Conservation (phyloP, 1,140 invertebrate species). For the Orussus abietinus region DNA sequence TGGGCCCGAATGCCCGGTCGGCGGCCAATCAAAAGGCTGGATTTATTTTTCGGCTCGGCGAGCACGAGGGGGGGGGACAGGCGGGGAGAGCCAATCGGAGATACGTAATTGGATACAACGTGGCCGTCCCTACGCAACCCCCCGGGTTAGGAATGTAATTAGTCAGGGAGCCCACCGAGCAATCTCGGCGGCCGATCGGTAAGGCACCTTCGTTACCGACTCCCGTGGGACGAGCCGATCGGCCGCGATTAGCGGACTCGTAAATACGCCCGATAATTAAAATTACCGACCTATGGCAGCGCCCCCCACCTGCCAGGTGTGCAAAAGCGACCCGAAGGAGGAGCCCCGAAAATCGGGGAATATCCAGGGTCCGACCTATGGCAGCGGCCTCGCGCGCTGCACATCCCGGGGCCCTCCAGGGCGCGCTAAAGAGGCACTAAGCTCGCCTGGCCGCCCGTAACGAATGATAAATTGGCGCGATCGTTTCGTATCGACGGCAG, state of each 20-base stretch:
- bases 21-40: slow-evolving; percentile 24
- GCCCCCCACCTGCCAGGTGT: slow-evolving; percentile 7
- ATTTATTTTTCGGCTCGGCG: too few species aligned
- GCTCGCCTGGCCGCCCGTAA: too few species aligned
- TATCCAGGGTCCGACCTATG: too few species aligned
- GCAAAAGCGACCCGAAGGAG: too few species aligned
- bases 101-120: slow-evolving; percentile 43
- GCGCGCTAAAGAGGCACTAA: too few species aligned
- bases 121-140: slow-evolving; percentile 13
- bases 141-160: slow-evolving; percentile 44
- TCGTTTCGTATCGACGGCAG: too few species aligned
- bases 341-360: too few species aligned
- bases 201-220: slow-evolving; percentile 25
- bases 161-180: slow-evolving; percentile 35
- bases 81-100: slow-evolving; percentile 32
- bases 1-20: too few species aligned
- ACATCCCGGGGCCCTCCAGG: too few species aligned
- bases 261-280: slow-evolving; percentile 41
- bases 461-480: too few species aligned
- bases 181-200: slow-evolving; percentile 34
- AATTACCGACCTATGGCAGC: slow-evolving; percentile 32
- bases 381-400: too few species aligned
- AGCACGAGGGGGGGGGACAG: too few species aligned
- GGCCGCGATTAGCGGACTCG: slow-evolving; percentile 30
- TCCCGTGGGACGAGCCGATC: slow-evolving; percentile 1